Conservation (phyloP, 2,113 vertebrate genomes). For the Poeciliopsis turrubarensis region DNA sequence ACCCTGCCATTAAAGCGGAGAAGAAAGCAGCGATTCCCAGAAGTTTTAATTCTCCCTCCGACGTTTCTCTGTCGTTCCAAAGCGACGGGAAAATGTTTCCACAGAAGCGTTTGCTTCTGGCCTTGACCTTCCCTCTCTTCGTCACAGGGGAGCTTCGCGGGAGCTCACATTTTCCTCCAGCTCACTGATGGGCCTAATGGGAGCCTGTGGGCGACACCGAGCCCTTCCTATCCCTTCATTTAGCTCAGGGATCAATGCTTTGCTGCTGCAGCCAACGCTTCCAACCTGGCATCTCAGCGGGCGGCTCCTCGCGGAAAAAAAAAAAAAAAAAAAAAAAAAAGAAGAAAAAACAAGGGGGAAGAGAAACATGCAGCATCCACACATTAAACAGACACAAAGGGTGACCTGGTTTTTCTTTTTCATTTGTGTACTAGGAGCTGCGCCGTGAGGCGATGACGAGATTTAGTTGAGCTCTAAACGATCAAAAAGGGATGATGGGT, state of each 20-base stretch:
- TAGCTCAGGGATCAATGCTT: slow-evolving; percentile 57
- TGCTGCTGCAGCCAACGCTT: slow-evolving; percentile 23
- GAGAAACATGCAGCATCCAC: slow-evolving; percentile 1
- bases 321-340: no score
- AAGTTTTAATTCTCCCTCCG: neutral
- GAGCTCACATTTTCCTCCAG: slow-evolving; percentile 51
- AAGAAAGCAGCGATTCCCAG: slow-evolving; percentile 16
- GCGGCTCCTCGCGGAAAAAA: neutral
- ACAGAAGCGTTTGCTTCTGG: slow-evolving; percentile 11
- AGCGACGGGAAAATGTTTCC: slow-evolving; percentile 34
- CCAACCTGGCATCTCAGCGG: slow-evolving; percentile 2
- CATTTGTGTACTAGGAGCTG: neutral
- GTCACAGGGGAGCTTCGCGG: slow-evolving; percentile 37
- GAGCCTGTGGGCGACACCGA: slow-evolving; percentile 50
- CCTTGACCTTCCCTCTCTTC: slow-evolving; percentile 44
- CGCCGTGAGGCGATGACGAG: neutral
- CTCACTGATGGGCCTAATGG: slow-evolving; percentile 49
- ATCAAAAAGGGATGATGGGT: slow-evolving; percentile 16
- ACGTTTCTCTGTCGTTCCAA: neutral
- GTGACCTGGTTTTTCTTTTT: slow-evolving; percentile 10
- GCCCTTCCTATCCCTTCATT: slow-evolving; percentile 40
- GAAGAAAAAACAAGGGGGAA: neutral
- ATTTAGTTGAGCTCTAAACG: neutral
- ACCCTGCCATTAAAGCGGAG: slow-evolving; percentile 20
- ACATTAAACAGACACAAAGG: slow-evolving; percentile 9